phyloP scores from a whole-genome alignment of 2,113 vertebrate genomes.

The Mellivora capensis region DNA sequence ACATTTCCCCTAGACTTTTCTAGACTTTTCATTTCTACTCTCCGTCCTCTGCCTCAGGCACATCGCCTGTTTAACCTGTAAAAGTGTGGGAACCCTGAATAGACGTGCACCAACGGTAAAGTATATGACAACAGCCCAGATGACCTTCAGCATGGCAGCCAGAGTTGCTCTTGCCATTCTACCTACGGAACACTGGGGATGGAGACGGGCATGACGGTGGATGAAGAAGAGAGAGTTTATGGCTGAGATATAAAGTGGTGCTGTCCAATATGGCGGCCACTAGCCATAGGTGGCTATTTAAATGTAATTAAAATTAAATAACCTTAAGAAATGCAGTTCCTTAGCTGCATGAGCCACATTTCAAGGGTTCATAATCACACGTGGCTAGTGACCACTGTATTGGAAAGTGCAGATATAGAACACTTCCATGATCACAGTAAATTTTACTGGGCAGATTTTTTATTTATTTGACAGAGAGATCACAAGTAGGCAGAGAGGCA shows the following conservation, averaged over 20 bases:
- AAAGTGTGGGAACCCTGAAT: conserved; percentile 27
- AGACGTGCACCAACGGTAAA: background rate
- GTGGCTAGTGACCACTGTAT: background rate
- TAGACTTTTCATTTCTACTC: background rate
- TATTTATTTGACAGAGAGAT: too few species aligned
- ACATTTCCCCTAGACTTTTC: background rate
- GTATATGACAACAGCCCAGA: background rate
- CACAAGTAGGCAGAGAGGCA: too few species aligned
- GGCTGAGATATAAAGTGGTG: background rate
- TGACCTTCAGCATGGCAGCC: background rate
- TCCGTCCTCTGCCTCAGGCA: background rate
- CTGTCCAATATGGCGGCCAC: background rate
- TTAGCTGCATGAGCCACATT: background rate
- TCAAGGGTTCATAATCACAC: background rate
- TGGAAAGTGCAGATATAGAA: background rate
- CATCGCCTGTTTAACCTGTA: background rate
- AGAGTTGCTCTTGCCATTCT: conserved; percentile 14
- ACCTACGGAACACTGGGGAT: background rate
- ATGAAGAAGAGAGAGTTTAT: background rate
- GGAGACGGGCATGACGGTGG: background rate
- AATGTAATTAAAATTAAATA: background rate
- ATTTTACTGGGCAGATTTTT: background rate
- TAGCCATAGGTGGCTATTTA: background rate
- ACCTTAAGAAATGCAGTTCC: background rate
- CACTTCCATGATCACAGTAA: background rate